These are phyloP conservation scores for Catharus bicknelli DNA, from an alignment of 2,113 vertebrate species.

Conservation along the genomic window DNA sequence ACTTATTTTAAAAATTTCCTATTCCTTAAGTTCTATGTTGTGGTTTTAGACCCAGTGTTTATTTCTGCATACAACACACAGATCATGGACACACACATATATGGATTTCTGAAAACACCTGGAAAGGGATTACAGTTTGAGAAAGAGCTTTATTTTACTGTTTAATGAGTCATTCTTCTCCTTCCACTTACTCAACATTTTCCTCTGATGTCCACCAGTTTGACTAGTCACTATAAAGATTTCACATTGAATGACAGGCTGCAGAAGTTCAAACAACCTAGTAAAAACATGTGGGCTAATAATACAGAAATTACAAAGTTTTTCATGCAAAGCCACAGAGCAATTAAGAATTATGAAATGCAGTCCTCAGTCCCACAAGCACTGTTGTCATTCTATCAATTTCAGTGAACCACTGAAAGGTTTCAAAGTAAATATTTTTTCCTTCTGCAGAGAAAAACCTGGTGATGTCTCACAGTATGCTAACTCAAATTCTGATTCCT, in stretches of 20 bases:
- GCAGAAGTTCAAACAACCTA: background rate
- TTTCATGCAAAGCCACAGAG: background rate
- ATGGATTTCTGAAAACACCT: background rate
- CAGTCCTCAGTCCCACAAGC: background rate
- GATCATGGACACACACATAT: fast-evolving
- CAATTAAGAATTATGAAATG: background rate
- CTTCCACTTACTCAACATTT: background rate
- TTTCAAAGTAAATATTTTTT: background rate
- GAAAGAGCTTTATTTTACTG: background rate
- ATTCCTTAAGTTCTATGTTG: background rate
- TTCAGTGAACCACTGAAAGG: background rate
- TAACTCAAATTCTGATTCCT: background rate
- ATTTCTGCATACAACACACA: background rate
- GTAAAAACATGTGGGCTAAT: background rate
- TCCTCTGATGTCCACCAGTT: background rate
- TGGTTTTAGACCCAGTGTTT: background rate
- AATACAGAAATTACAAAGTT: background rate
- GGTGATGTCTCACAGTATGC: fast-evolving
- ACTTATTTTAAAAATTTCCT: background rate
- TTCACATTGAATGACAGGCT: background rate
- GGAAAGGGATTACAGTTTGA: background rate
- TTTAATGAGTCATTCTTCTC: background rate
- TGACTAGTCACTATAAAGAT: background rate
- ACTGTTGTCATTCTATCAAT: background rate
- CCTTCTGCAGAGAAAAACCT: background rate